These are phyloP conservation scores for Pipistrellus nathusii DNA, from an alignment of 2,797 vertebrate genomes.

Conservation along the genomic window DNA sequence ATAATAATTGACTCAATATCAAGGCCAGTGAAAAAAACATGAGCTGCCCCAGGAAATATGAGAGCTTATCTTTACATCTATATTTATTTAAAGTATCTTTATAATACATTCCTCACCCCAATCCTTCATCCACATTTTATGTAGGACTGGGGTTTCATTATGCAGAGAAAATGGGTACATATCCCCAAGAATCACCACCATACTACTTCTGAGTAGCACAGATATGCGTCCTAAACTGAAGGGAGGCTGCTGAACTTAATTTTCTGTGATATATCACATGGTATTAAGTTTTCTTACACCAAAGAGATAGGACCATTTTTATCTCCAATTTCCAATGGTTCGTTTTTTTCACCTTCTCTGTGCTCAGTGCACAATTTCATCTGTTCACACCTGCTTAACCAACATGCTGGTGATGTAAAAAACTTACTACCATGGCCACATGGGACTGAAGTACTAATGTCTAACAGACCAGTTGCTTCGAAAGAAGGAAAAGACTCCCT, in stretches of 20 bases:
- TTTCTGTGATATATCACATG: neutral
- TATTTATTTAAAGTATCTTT: neutral
- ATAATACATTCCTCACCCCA: neutral
- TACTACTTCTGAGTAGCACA: neutral
- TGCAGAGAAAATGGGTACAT: neutral
- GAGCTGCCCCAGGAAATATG: neutral
- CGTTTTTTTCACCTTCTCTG: constrained; percentile 14
- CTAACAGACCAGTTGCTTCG: neutral
- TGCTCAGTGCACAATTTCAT: constrained; percentile 30
- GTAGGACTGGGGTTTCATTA: neutral
- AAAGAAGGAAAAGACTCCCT: constrained; percentile 14
- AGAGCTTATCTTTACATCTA: neutral
- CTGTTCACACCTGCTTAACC: neutral
- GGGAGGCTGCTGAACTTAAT: neutral
- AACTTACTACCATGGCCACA: neutral
- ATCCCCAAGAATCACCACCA: neutral
- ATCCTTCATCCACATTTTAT: neutral
- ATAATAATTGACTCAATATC: neutral
- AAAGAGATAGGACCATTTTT: constrained; percentile 25
- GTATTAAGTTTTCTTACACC: neutral
- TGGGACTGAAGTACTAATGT: neutral
- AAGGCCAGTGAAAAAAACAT: neutral
- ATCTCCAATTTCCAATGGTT: neutral
- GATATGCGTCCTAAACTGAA: neutral
- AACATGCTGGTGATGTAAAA: neutral